Evolutionary conservation across 2,888 invertebrate genomes (phyloP).

Genomic region (Tenthredo scrophulariae): DNA sequence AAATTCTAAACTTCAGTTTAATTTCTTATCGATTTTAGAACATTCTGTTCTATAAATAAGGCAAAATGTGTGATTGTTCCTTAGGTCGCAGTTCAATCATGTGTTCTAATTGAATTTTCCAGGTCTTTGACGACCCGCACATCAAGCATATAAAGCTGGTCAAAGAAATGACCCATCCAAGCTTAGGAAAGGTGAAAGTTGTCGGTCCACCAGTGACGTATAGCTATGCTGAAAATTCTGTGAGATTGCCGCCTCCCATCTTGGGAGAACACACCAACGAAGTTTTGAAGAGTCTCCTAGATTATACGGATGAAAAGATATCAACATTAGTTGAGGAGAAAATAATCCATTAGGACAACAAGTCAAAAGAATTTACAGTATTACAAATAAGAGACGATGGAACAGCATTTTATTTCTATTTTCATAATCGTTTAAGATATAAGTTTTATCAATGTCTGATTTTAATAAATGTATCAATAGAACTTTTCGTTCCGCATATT

Average conservation of each 20-base stretch:
- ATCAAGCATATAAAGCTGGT: conserved; percentile 87
- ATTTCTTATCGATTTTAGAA: neutral
- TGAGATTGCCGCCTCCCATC: conserved; percentile 88
- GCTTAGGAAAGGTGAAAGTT: conserved; percentile 86
- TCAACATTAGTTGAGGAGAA: conserved; percentile 77
- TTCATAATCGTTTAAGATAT: conserved; percentile 53
- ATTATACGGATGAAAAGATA: conserved; percentile 83
- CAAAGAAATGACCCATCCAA: conserved; percentile 85
- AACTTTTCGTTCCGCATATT: neutral
- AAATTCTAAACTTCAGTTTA: conserved; percentile 20
- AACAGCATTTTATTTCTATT: conserved; percentile 54
- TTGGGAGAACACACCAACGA: conserved; percentile 93
- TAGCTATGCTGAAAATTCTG: conserved; percentile 85
- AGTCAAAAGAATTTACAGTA: conserved; percentile 61
- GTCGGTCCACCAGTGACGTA: conserved; percentile 94
- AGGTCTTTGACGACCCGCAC: conserved; percentile 94
- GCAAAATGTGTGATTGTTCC: neutral
- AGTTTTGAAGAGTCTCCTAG: conserved; percentile 85
- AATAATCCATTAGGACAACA: conserved; percentile 77
- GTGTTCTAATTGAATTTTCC: conserved; percentile 57
- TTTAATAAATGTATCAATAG: conserved; percentile 24
- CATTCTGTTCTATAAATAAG: neutral
- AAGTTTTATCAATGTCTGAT: conserved; percentile 9
- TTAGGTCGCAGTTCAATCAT: conserved; percentile 17
- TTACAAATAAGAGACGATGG: neutral